Percentiles rank a stretch among this genome's conserved stretches.
Evolutionary conservation across 2,797 vertebrate species (phyloP).

Genomic region (Linurgus olivaceus): DNA sequence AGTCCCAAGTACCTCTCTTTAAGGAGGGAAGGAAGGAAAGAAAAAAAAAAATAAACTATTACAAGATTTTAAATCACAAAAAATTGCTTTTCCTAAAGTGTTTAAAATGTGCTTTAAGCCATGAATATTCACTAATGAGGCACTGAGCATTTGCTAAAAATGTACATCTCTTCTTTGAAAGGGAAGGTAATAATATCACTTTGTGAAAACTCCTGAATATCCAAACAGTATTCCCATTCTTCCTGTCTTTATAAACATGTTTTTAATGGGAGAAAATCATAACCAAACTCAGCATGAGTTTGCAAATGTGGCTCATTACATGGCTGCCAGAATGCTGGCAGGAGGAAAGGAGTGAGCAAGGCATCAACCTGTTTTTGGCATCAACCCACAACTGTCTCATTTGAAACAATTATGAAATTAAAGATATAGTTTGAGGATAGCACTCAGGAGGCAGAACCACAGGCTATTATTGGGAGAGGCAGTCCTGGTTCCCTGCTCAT

Average conservation of each 20-base stretch:
- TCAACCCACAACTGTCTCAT: background rate
- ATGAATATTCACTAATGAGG: background rate
- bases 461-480: background rate
- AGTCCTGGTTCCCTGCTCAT: background rate
- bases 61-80: background rate
- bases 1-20: background rate
- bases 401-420: background rate
- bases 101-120: background rate
- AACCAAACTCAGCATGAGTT: background rate
- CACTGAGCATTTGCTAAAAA: background rate
- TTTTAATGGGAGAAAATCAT: background rate
- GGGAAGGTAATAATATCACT: background rate
- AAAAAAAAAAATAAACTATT: background rate
- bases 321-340: background rate
- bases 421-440: background rate
- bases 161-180: background rate
- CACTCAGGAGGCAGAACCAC: background rate
- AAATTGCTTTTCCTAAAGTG: background rate
- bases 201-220: background rate
- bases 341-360: background rate
- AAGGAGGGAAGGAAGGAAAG: rapidly evolving
- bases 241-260: background rate
- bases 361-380: background rate
- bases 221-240: background rate
- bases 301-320: background rate